These are phyloP conservation scores for Mustela lutreola DNA, from an alignment of 2,113 vertebrate species.

Conservation along the genomic window DNA sequence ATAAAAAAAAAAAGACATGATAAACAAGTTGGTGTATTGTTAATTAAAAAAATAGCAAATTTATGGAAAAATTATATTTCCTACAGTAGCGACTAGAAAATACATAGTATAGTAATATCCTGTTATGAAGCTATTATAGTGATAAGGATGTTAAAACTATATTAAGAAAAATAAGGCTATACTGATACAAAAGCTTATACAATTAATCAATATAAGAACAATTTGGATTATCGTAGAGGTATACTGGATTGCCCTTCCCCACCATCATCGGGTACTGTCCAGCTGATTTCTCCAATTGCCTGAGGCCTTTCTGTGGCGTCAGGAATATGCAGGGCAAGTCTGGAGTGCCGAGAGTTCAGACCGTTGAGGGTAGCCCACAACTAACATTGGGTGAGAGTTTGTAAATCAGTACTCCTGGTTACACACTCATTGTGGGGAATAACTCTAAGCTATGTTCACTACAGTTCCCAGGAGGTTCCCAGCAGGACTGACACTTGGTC, in stretches of 20 bases:
- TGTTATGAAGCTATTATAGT: neutral
- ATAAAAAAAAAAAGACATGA: neutral
- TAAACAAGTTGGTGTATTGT: neutral
- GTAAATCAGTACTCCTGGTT: neutral
- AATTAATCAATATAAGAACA: neutral
- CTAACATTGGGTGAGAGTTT: neutral
- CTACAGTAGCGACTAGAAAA: neutral
- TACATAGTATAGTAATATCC: neutral
- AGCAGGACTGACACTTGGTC: neutral
- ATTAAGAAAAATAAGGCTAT: neutral
- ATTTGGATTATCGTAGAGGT: neutral
- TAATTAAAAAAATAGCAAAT: neutral
- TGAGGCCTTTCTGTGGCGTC: neutral
- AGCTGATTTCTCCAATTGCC: neutral
- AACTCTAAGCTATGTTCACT: neutral
- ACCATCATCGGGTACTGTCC: neutral
- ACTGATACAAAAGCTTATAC: neutral
- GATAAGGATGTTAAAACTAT: neutral
- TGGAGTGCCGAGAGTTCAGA: neutral
- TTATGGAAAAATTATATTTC: neutral
- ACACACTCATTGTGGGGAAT: neutral
- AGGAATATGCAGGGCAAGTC: neutral
- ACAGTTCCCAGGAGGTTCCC: neutral
- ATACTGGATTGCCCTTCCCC: neutral
- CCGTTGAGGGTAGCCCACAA: neutral